Conservation (phyloP, 2,113 vertebrate genomes). For the Setophaga coronata region DNA sequence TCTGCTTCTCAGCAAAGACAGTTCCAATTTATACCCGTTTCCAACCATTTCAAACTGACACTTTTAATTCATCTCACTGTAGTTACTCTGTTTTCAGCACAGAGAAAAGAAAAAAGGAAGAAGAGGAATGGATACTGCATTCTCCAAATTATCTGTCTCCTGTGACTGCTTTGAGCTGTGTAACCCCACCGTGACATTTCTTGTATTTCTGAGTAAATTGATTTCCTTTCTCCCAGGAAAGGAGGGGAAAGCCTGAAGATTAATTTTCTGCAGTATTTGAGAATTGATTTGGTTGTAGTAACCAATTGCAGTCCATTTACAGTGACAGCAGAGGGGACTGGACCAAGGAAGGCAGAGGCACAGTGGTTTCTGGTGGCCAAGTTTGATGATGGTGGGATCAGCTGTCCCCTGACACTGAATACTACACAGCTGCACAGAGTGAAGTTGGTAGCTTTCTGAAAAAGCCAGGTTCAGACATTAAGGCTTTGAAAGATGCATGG, state of each 20-base stretch:
- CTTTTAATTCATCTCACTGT: slow-evolving; percentile 39
- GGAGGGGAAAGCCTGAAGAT: not conserved
- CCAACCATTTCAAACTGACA: slow-evolving; percentile 43
- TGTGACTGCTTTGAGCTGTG: not conserved
- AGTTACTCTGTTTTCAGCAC: not conserved
- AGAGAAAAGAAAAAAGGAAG: not conserved
- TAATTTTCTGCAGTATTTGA: not conserved
- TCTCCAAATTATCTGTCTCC: not conserved
- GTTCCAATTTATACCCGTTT: slow-evolving; percentile 53
- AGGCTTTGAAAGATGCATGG: not conserved
- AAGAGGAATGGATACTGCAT: not conserved
- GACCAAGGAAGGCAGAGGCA: not conserved
- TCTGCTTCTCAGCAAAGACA: slow-evolving; percentile 15
- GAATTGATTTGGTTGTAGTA: not conserved
- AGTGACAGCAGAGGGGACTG: accelerated
- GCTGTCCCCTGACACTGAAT: not conserved
- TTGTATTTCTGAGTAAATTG: not conserved
- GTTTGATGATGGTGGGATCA: not conserved
- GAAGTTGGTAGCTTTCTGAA: not conserved
- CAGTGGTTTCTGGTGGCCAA: not conserved
- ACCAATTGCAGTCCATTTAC: not conserved
- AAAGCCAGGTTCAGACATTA: not conserved
- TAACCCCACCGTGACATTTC: not conserved
- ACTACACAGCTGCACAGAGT: not conserved
- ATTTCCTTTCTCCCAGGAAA: not conserved